Percentiles rank a stretch among this genome's conserved stretches.
These are phyloP conservation scores for Microchrysa polita DNA, from an alignment of 2,888 invertebrate genomes.

Conservation along the genomic window DNA sequence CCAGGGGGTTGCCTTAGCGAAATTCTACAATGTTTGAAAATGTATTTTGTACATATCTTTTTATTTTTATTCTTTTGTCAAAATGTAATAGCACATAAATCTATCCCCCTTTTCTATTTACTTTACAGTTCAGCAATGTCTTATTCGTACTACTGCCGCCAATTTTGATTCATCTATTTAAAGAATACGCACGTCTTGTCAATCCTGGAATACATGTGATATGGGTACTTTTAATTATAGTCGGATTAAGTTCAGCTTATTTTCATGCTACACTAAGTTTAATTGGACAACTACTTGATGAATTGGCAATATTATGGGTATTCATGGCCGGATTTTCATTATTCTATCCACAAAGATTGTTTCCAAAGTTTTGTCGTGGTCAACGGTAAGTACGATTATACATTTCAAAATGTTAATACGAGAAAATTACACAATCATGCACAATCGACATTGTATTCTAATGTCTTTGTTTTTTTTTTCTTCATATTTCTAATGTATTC, in stretches of 20 bases:
- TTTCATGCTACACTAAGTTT: conserved; percentile 86
- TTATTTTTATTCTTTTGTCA: too few species aligned
- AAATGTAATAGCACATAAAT: too few species aligned
- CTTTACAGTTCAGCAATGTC: conserved; percentile 77
- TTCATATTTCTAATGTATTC: too few species aligned
- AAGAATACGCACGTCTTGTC: conserved; percentile 78
- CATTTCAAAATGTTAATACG: not conserved
- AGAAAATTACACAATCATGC: not conserved
- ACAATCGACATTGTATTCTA: conserved; percentile 48
- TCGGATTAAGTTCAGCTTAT: conserved; percentile 83
- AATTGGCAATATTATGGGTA: conserved; percentile 84
- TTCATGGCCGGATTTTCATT: conserved; percentile 81
- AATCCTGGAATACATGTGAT: conserved; percentile 82
- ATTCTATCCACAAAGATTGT: conserved; percentile 76
- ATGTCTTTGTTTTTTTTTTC: conserved; percentile 46
- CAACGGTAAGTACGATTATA: conserved; percentile 69
- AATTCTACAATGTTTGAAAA: too few species aligned
- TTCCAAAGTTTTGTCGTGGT: conserved; percentile 73
- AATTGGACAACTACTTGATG: conserved; percentile 82
- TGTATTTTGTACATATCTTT: too few species aligned
- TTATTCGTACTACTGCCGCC: conserved; percentile 82
- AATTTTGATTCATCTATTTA: conserved; percentile 78
- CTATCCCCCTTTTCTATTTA: conserved; percentile 43
- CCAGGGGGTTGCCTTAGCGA: too few species aligned
- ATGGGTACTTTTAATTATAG: conserved; percentile 81